phyloP scores from a whole-genome alignment of 2,888 invertebrate genomes.

The Eupithecia centaureata region DNA sequence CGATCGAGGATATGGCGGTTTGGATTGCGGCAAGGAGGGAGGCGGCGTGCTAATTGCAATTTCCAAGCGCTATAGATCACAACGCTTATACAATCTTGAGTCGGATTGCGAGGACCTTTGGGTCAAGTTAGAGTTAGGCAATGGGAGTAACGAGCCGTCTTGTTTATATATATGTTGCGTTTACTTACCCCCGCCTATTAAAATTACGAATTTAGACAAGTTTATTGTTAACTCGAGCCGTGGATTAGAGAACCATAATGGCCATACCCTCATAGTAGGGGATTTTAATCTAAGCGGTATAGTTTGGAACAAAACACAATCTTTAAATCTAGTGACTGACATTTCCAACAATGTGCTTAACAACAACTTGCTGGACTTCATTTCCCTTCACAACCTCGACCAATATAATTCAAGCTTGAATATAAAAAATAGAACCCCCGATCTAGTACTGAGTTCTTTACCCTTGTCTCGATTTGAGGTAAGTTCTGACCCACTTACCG shows the following conservation, averaged over 20 bases:
- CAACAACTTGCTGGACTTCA: neutral
- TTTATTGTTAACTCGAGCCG: neutral
- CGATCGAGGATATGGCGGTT: neutral
- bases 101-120: slow-evolving; percentile 9
- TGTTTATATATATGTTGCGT: neutral
- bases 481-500: neutral
- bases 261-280: slow-evolving; percentile 1
- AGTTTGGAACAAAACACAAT: neutral
- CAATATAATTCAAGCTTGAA: slow-evolving; percentile 5
- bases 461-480: neutral
- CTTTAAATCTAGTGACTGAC: neutral
- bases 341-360: neutral
- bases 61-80: slow-evolving; percentile 1
- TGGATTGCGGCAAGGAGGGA: neutral
- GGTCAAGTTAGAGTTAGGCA: neutral
- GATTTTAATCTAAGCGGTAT: slow-evolving; percentile 3
- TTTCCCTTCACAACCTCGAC: neutral
- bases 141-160: neutral
- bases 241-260: neutral
- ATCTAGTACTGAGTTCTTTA: neutral
- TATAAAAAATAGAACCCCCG: neutral
- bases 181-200: slow-evolving; percentile 2
- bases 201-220: neutral
- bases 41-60: slow-evolving; percentile 6
- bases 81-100: neutral